Evolutionary conservation across 2,888 invertebrate species (phyloP), one percentile per base, ranked within the genome.

Genomic region (Mycogona germanica): DNA sequence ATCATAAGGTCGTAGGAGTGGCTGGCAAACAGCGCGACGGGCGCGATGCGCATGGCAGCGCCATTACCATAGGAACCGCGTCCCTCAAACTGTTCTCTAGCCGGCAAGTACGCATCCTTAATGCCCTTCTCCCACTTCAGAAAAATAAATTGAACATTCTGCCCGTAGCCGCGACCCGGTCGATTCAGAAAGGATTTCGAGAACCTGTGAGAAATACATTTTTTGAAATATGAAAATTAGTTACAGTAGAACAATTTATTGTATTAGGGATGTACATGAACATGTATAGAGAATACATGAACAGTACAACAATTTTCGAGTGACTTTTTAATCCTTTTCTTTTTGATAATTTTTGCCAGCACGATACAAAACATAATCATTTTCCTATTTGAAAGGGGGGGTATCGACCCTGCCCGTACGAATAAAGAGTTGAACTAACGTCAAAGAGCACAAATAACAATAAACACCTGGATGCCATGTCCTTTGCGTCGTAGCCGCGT

Each of bases 21-120:
- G 55, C 74, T 53, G 59, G 71, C 77, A 66, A 76, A 82, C 42
- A 85, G 66, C 0, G 80, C 76, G 38, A 81, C 68, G 2, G 84
- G 84, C 23, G 79, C 70, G 26, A 82, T 72, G 62, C 84, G 72
- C 84, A 85, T 84, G 1, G 82, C 82, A 42, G 79, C 82, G 1
- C 84, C 84, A 68, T 84, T 85, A n/a, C 84, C 85, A 68, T 74
- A 82, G 1, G 83, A 84, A 1, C 85, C 84, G 9, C 63, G 61
- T 2, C 84, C 82, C 61, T 73, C 66, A 66, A 82, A 84, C 64
- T 82, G 81, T 60, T 76, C 72, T 47, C 65, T 71, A 2, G 82
- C 83, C 28, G 84, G 82, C 48, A 68, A 69, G 61, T 74, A 76
- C 2, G 80, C 70, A 66, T 84, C 75, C 35, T 70, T 67, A 65